Base-by-base conservation (phyloP, 2,113 vertebrate genomes). In the Corvus hawaiiensis region DNA sequence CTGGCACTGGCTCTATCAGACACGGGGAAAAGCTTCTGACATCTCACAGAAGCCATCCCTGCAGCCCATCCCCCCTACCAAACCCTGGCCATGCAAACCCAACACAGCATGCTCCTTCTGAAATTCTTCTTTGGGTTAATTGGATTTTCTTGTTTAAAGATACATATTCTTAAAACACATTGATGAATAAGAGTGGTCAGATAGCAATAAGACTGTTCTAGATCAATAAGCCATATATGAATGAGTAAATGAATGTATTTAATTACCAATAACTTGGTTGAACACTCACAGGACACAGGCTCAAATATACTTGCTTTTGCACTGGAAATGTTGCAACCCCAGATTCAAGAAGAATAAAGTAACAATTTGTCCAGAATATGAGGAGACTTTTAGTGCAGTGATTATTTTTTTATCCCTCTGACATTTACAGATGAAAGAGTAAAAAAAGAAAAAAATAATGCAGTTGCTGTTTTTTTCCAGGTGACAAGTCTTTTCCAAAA, bases 41-140 rank as follows among this genome's bases (percentile, higher is more conserved):
- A 63, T 8, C 52, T 75, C 6, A 68, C 28, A 59, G 26, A 44
- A 46, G 13, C 16, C 39, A 54, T 9, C 2, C 9, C 13, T 48
- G n/a, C 16, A 54, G 13, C 9, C 6, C 28, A 71, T 41, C 2
- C 1, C 2, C 0, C 0, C 5, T 6, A 11, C 11, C 26, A 68
- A 87, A 52, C 19, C 49, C 11, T 46, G 26, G 10, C 4, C 15
- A n/a, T 0, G 0, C 5, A 63, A 72, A 79, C 6, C 6, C 17
- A 30, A 7, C 5, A 46, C 2, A 77, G 7, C 7, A 8, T 16
- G 6, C 13, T 81, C 37, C 15, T 28, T 89, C 56, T 24, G 12
- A 84, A 62, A 16, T 62, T 0, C 0, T 61, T 74, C 4, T 43
- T 79, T 69, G 13, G 3, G 6, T 41, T 28, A 51, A 48, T 20